Evolutionary conservation across 2,888 invertebrate species (phyloP).

Genomic region (Entomobrya multifasciata): DNA sequence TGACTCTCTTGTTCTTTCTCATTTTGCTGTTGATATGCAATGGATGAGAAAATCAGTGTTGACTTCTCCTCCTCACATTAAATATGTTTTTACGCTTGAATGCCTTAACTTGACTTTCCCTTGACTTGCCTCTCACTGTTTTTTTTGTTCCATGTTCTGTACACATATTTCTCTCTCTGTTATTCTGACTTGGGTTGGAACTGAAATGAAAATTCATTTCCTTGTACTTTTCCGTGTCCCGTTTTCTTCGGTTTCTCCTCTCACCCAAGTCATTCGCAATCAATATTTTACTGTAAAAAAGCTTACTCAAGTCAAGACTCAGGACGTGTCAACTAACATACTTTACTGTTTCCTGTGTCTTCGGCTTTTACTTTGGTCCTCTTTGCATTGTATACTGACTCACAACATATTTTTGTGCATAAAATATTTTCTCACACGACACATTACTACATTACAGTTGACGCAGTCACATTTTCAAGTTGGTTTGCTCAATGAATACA

Average conservation of each 20-base stretch:
- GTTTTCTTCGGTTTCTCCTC: neutral
- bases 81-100: constrained; percentile 23
- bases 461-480: neutral
- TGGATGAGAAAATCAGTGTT: constrained; percentile 32
- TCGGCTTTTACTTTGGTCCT: neutral
- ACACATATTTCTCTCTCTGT: neutral
- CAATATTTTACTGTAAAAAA: constrained; percentile 17
- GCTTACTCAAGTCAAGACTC: constrained; percentile 16
- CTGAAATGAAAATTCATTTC: constrained; percentile 16
- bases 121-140: neutral
- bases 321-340: constrained; percentile 18
- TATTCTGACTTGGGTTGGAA: too few relatives aligned
- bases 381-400: neutral
- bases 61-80: constrained; percentile 30
- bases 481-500: constrained; percentile 6
- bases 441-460: constrained; percentile 22
- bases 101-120: neutral
- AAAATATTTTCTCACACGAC: neutral
- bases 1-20: neutral
- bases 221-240: constrained; percentile 20
- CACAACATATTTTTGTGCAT: constrained; percentile 19
- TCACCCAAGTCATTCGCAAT: constrained; percentile 1
- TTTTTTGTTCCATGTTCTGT: neutral
- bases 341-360: neutral
- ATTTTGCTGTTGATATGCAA: neutral